Percentiles rank a stretch among this genome's conserved stretches.
These are phyloP conservation scores for Salvelinus fontinalis DNA, from an alignment of 2,113 vertebrate genomes.

Conservation along the genomic window DNA sequence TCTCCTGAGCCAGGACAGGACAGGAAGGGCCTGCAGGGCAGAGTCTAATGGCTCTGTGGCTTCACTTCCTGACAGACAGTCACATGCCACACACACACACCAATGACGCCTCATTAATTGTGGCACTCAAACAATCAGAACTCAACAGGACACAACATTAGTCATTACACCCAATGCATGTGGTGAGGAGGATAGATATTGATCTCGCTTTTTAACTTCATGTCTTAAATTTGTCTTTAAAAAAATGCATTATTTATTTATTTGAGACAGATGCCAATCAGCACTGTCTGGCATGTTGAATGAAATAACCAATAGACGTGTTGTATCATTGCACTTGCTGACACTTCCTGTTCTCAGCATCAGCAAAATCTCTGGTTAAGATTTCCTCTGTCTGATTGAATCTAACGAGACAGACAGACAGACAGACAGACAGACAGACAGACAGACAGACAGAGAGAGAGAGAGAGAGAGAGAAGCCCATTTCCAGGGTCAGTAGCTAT, in stretches of 20 bases:
- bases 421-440: background rate
- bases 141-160: conserved; percentile 12
- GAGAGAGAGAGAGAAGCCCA: background rate
- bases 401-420: background rate
- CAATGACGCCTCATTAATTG: conserved; percentile 41
- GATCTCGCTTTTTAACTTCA: background rate
- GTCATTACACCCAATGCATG: conserved; percentile 20
- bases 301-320: too few species aligned
- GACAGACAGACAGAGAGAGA: background rate
- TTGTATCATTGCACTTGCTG: too few species aligned
- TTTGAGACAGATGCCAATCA: too few species aligned
- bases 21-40: conserved; percentile 13
- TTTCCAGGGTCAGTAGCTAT: background rate
- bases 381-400: too few species aligned
- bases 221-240: background rate
- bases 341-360: too few species aligned
- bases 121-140: conserved; percentile 22
- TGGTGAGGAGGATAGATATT: conserved; percentile 3
- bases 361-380: too few species aligned
- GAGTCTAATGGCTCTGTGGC: conserved; percentile 24
- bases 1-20: too few species aligned
- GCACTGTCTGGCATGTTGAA: too few species aligned
- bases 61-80: conserved; percentile 10
- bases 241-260: too few species aligned
- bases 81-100: conserved; percentile 7